These are phyloP conservation scores for Temnothorax longispinosus DNA, from an alignment of 1,140 invertebrate genomes.

Conservation along the genomic window DNA sequence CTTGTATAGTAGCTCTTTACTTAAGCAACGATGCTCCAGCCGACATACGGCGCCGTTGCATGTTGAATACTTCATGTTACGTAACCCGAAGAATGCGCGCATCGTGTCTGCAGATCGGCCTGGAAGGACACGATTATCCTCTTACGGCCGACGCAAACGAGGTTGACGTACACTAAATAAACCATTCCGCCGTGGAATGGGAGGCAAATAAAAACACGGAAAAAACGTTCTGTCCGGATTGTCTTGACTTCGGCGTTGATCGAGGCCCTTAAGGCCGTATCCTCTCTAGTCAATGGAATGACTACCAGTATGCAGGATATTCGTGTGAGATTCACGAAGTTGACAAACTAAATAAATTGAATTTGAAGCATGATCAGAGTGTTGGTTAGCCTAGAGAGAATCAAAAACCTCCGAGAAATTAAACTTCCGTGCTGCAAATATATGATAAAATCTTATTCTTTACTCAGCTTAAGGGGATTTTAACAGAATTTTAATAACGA, in stretches of 20 bases:
- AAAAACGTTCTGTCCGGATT: slow-evolving; percentile 33
- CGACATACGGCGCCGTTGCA: slow-evolving; percentile 76
- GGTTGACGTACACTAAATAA: slow-evolving; percentile 81
- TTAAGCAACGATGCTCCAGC: slow-evolving; percentile 65
- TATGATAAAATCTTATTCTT: slow-evolving; percentile 56
- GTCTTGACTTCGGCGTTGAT: slow-evolving; percentile 32
- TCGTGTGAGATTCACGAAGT: background rate
- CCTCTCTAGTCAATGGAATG: background rate
- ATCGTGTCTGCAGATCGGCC: slow-evolving; percentile 68
- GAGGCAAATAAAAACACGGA: slow-evolving; percentile 66
- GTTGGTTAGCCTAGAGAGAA: background rate
- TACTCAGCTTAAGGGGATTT: slow-evolving; percentile 33
- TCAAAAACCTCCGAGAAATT: slow-evolving; percentile 27
- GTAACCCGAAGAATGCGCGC: slow-evolving; percentile 59
- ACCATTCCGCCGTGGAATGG: slow-evolving; percentile 65
- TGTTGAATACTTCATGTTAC: slow-evolving; percentile 79
- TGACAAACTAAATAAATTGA: background rate
- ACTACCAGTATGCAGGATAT: background rate
- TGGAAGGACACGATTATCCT: slow-evolving; percentile 81
- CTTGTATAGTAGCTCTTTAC: slow-evolving; percentile 69
- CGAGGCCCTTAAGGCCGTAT: background rate
- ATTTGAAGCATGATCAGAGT: slow-evolving; percentile 20
- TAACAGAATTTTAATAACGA: slow-evolving; percentile 52
- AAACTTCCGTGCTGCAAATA: slow-evolving; percentile 14
- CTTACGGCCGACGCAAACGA: slow-evolving; percentile 76